Conservation (phyloP, 2,888 invertebrate genomes). For the Andrena camellia region DNA sequence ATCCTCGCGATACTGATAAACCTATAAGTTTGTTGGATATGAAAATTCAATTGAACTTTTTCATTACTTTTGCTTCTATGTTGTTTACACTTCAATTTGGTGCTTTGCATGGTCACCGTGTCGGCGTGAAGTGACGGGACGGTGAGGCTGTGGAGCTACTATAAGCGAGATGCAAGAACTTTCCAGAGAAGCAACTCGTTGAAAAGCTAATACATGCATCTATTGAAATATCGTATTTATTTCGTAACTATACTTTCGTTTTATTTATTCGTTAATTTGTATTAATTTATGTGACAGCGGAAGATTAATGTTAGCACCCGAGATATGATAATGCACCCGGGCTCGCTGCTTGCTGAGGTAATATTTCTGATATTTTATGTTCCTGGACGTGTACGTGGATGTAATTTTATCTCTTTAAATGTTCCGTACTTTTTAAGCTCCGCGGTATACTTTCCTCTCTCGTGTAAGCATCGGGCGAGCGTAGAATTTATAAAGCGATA, state of each 20-base stretch:
- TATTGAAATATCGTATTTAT: constrained; percentile 73
- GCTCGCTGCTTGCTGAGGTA: constrained; percentile 46
- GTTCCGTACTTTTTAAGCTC: constrained; percentile 25
- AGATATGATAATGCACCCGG: constrained; percentile 65
- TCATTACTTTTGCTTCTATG: constrained; percentile 78
- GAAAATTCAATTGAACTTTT: constrained; percentile 66
- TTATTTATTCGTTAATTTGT: constrained; percentile 61
- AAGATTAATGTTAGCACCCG: constrained; percentile 26
- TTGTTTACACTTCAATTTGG: constrained; percentile 82
- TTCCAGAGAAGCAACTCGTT: constrained; percentile 84
- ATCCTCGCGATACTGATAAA: constrained; percentile 34
- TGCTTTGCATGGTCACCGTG: constrained; percentile 84
- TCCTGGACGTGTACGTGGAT: constrained; percentile 16
- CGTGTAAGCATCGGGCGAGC: constrained; percentile 24
- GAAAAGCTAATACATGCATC: constrained; percentile 78
- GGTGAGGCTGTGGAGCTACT: constrained; percentile 83
- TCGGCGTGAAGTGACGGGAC: constrained; percentile 82
- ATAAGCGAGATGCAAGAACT: constrained; percentile 80
- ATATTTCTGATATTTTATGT: constrained; percentile 33
- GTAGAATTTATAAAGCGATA: constrained; percentile 44
- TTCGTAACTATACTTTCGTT: constrained; percentile 62
- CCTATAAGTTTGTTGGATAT: constrained; percentile 35
- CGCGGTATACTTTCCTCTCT: constrained; percentile 24
- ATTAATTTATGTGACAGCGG: constrained; percentile 48
- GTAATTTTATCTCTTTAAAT: constrained; percentile 16